Conservation (phyloP, 2,888 invertebrate genomes). For the Ceraclea dissimilis region DNA sequence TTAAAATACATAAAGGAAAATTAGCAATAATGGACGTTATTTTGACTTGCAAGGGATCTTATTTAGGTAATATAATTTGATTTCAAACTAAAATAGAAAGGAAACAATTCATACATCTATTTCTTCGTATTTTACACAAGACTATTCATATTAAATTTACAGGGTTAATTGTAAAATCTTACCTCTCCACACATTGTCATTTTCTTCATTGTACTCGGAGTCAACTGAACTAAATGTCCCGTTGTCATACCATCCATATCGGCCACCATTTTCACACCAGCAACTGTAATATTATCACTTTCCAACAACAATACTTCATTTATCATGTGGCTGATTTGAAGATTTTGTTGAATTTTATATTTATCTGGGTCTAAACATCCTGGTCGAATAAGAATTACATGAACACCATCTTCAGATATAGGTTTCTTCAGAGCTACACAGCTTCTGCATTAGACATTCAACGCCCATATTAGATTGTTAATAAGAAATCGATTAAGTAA, state of each 20-base stretch:
- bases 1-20: too few relatives aligned
- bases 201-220: slow-evolving; percentile 48
- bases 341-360: slow-evolving; percentile 32
- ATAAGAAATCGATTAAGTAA: too few relatives aligned
- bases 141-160: too few relatives aligned
- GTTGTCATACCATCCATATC: slow-evolving; percentile 46
- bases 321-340: slow-evolving; percentile 31
- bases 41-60: too few relatives aligned
- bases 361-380: slow-evolving; percentile 43
- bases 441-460: too few relatives aligned
- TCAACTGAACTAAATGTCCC: slow-evolving; percentile 45
- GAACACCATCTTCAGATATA: slow-evolving; percentile 35
- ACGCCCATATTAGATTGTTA: too few relatives aligned
- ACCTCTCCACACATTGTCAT: slow-evolving; percentile 29
- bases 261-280: slow-evolving; percentile 40
- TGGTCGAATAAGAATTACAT: slow-evolving; percentile 45
- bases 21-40: background rate
- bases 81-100: too few relatives aligned
- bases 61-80: too few relatives aligned
- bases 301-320: slow-evolving; percentile 42
- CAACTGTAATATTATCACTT: slow-evolving; percentile 44
- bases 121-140: too few relatives aligned
- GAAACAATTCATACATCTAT: too few relatives aligned
- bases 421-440: slow-evolving; percentile 31
- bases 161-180: too few relatives aligned